These are phyloP conservation scores for Zoanthus gigantus DNA, from an alignment of 92 coral and sea anemone species.

Conservation along the genomic window DNA sequence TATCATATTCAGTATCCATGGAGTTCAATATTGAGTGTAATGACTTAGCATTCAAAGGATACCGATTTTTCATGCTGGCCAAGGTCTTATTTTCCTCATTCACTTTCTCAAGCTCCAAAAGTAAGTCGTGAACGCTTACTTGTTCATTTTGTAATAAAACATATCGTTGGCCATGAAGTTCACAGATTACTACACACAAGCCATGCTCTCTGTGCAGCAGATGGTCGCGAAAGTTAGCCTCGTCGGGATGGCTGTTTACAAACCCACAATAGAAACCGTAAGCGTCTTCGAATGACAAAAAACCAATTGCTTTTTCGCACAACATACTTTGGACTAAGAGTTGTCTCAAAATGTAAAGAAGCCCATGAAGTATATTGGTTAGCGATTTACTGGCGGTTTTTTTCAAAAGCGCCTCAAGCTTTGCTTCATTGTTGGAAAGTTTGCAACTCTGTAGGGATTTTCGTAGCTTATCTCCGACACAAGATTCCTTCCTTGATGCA, in stretches of 20 bases:
- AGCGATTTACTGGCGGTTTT: background rate
- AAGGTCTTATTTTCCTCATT: background rate
- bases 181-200: conserved; percentile 4
- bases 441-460: no score
- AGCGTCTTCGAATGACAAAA: background rate
- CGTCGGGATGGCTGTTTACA: background rate
- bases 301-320: background rate
- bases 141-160: conserved; percentile 58
- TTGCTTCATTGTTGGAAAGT: no score
- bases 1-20: background rate
- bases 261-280: conserved; percentile 20
- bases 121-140: conserved; percentile 41
- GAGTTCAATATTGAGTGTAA: background rate
- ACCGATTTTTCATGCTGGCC: background rate
- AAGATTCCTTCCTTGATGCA: no score
- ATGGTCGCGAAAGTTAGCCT: background rate
- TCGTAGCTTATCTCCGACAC: no score
- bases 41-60: conserved; percentile 15
- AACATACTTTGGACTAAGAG: background rate
- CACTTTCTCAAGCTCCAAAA: conserved; percentile 54
- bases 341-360: background rate
- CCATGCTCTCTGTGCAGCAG: conserved; percentile 10
- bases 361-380: background rate
- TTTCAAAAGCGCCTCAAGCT: no score
- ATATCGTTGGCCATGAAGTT: conserved; percentile 42